Evolutionary conservation across 2,797 vertebrate species (phyloP).

Genomic region (Bradypus variegatus): DNA sequence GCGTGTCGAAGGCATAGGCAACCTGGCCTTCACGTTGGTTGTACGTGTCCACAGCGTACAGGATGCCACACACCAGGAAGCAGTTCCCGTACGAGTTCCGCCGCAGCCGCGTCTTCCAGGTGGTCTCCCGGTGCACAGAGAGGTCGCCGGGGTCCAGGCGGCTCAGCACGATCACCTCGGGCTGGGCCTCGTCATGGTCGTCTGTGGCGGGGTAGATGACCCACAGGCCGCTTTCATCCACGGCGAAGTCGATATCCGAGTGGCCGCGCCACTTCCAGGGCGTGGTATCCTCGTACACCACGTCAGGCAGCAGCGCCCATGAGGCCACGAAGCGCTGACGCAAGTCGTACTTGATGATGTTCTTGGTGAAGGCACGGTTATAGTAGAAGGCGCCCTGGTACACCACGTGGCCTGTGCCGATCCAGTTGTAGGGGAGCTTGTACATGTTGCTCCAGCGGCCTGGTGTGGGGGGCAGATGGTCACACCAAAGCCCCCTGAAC

Average conservation of each 20-base stretch:
- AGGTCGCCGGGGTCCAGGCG: slow-evolving; percentile 91
- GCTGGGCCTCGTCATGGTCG: slow-evolving; percentile 87
- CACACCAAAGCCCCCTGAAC: neutral
- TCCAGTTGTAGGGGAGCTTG: slow-evolving; percentile 98
- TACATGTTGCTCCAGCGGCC: slow-evolving; percentile 98
- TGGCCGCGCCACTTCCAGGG: slow-evolving; percentile 98
- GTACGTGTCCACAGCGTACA: slow-evolving; percentile 91
- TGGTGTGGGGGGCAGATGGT: neutral
- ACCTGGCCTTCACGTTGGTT: slow-evolving; percentile 90
- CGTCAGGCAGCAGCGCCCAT: slow-evolving; percentile 91
- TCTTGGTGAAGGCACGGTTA: slow-evolving; percentile 98
- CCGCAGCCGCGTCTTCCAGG: slow-evolving; percentile 89
- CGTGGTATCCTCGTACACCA: slow-evolving; percentile 91
- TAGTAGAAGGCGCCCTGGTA: slow-evolving; percentile 95
- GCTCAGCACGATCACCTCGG: slow-evolving; percentile 92
- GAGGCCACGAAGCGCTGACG: slow-evolving; percentile 90
- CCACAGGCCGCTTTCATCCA: slow-evolving; percentile 97
- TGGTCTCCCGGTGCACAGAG: slow-evolving; percentile 88
- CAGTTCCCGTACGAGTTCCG: slow-evolving; percentile 94
- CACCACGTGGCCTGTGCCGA: slow-evolving; percentile 96
- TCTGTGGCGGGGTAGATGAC: slow-evolving; percentile 93
- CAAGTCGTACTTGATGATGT: slow-evolving; percentile 97
- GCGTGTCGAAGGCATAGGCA: slow-evolving; percentile 93
- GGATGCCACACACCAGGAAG: slow-evolving; percentile 94
- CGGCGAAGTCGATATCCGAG: slow-evolving; percentile 95